Base-by-base conservation (phyloP, 1,140 invertebrate species). In the Ladona fulva region DNA sequence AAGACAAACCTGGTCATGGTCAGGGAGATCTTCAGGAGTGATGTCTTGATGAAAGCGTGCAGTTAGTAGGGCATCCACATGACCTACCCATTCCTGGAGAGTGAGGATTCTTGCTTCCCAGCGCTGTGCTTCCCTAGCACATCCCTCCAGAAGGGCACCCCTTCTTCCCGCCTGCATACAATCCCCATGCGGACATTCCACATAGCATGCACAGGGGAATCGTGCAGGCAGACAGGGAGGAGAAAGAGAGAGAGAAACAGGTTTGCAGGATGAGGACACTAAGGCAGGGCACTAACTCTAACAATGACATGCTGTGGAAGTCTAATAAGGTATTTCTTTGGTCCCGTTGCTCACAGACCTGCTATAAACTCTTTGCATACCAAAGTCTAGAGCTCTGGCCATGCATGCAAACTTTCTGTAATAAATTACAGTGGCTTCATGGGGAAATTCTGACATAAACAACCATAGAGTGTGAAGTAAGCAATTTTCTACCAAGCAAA, bases 41-140 rank as follows among this genome's bases (percentile, higher is more conserved):
- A 94, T 87, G 85, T 95, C 93, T 83, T 92, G 92, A 82, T 93
- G 91, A 81, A 94, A 86, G 81, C 92, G 88, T 82, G 91, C 90
- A 82, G 91, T 90, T 83, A 95, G 86, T 83, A 91, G 87, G 77
- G 88, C 87, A 82, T 92, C 90, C 80, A 92, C 88, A 83, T 92
- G 89, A 75, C 87, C 89, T 82, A 95, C 88, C 90, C 93, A 95
- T 75, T 92, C 89, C 81, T 93, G 91, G 84, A 95, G 89, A 74
- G 90, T 88, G 78, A 93, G 88, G 80, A 95, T 89, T 75, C 92
- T 88, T 78, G 90, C 87, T 86, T 96, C 94, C 52, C 89, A 92
- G 79, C 90, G 89, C 84, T 95, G 93, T 37, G 93, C 93, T 86
- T 94, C 91, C 79, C 89, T 89, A 77, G 94, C 92, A 76, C 90